phyloP scores from a whole-genome alignment of 2,113 vertebrate species.

The Craseonycteris thonglongyai region DNA sequence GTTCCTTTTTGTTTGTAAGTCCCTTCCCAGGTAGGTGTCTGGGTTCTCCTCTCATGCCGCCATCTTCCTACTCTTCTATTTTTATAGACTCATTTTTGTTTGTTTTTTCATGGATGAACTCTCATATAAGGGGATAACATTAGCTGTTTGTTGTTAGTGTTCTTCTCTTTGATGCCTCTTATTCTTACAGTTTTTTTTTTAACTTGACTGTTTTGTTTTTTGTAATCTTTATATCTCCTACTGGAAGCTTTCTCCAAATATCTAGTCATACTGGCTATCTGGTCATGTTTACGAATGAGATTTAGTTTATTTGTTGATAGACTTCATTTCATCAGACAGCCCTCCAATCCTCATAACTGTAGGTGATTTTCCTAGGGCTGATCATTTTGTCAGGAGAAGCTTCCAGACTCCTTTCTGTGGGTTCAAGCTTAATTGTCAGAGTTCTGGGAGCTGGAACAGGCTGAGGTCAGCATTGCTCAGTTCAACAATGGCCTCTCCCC shows the following conservation, averaged over 20 bases:
- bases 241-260: background rate
- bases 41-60: too few relatives aligned
- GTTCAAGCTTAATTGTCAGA: background rate
- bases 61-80: background rate
- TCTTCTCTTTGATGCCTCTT: background rate
- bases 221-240: background rate
- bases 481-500: background rate
- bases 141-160: background rate
- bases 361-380: background rate
- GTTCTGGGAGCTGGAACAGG: background rate
- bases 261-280: background rate
- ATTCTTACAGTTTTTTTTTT: background rate
- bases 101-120: background rate
- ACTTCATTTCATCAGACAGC: background rate
- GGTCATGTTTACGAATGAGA: background rate
- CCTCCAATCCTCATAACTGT: background rate
- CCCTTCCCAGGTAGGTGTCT: too few relatives aligned
- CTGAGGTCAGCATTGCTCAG: background rate
- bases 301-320: background rate
- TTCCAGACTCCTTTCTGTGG: background rate
- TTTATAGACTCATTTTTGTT: background rate
- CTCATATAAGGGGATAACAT: too few relatives aligned
- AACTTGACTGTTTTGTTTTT: background rate
- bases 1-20: too few relatives aligned
- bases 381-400: background rate